phyloP scores from a whole-genome alignment of 2,797 vertebrate genomes.

The Propithecus perrieri region DNA sequence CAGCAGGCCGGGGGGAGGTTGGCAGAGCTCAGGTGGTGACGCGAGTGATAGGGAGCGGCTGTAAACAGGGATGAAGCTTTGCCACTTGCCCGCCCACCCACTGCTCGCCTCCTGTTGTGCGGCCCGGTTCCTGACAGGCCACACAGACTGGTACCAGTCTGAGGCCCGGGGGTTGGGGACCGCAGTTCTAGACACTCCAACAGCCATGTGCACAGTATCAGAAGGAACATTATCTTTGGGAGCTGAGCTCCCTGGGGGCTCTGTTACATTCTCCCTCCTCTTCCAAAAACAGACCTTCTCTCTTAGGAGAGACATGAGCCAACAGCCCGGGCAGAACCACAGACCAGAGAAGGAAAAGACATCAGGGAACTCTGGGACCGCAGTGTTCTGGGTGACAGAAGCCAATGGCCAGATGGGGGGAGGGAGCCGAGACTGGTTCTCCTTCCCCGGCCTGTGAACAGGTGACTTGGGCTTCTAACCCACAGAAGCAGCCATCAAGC shows the following conservation, averaged over 20 bases:
- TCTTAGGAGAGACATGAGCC: not conserved
- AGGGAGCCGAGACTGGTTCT: not conserved
- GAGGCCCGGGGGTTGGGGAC: too few species aligned
- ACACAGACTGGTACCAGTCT: too few species aligned
- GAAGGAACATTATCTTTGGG: not conserved
- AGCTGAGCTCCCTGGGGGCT: not conserved
- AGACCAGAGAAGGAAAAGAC: not conserved
- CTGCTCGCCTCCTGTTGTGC: too few species aligned
- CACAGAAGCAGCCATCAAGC: not conserved
- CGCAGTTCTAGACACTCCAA: not conserved
- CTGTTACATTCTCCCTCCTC: not conserved
- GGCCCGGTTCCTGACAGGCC: too few species aligned
- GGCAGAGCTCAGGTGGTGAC: too few species aligned
- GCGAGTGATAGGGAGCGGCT: too few species aligned
- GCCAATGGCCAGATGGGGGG: not conserved
- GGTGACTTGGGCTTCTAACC: not conserved
- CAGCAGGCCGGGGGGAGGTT: fast-evolving
- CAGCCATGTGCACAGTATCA: not conserved
- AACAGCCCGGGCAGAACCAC: not conserved
- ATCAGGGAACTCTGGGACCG: not conserved
- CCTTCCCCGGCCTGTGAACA: not conserved
- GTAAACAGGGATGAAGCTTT: too few species aligned
- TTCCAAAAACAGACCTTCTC: not conserved
- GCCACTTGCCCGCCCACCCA: too few species aligned
- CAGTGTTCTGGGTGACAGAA: not conserved